Percentiles rank a stretch among this genome's conserved stretches.
Conservation (phyloP, 2,113 vertebrate genomes). For the Protobothrops mucrosquamatus region DNA sequence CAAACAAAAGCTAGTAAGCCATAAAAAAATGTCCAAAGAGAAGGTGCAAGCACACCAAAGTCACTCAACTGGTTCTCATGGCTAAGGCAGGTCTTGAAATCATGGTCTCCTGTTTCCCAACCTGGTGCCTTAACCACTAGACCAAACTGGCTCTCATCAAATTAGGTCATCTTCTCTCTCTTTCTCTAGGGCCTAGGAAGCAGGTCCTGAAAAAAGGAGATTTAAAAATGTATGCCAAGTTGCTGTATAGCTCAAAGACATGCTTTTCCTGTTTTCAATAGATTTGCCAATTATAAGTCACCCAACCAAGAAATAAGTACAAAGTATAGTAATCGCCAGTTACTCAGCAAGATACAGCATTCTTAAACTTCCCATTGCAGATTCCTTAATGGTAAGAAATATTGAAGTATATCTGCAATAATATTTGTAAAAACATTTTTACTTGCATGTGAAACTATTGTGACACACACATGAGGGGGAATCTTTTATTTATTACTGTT, state of each 20-base stretch:
- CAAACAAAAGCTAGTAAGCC: not conserved
- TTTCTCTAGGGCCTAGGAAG: not conserved
- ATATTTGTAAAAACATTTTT: conserved; percentile 49
- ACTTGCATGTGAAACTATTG: conserved; percentile 12
- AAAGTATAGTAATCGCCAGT: conserved; percentile 60
- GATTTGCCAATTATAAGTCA: conserved; percentile 57
- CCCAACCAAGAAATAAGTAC: conserved; percentile 54
- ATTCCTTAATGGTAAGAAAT: conserved; percentile 59
- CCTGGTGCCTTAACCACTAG: not conserved
- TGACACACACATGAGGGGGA: not conserved
- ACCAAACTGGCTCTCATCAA: not conserved
- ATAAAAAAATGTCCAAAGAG: not conserved
- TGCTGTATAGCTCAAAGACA: conserved; percentile 30
- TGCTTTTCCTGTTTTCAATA: conserved; percentile 62
- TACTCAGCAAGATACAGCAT: conserved; percentile 50
- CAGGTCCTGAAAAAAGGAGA: not conserved
- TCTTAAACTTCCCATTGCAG: conserved; percentile 54
- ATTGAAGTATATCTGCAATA: conserved; percentile 41
- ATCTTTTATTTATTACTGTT: not conserved
- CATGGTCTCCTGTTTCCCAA: not conserved
- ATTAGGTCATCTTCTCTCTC: not conserved
- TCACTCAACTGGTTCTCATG: not conserved
- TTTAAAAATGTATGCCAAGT: conserved; percentile 36
- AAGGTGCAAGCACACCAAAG: not conserved
- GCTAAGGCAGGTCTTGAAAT: not conserved